Conservation (phyloP, 2,888 invertebrate genomes). For the Anaspis maculata region DNA sequence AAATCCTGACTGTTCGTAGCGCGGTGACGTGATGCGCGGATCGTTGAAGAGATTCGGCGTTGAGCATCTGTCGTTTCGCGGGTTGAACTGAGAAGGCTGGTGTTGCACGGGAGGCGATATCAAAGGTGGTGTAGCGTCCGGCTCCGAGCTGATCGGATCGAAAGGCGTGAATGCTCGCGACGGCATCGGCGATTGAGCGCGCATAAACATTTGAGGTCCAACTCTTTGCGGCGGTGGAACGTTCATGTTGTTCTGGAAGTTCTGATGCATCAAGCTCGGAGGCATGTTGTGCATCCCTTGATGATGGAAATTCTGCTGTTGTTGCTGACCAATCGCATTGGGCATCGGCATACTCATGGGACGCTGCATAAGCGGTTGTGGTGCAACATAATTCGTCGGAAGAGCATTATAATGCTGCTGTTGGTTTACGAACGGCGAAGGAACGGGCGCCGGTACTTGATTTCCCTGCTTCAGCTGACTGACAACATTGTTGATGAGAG, state of each 20-base stretch:
- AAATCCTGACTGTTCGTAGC: no score
- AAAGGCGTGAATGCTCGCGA: no score
- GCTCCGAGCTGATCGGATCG: no score
- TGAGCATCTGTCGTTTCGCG: no score
- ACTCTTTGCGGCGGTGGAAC: not conserved
- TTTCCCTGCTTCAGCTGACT: conserved; percentile 14
- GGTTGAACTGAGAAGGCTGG: no score
- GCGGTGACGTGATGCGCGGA: no score
- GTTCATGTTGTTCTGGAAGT: not conserved
- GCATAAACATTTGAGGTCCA: not conserved
- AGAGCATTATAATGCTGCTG: not conserved
- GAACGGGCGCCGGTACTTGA: not conserved
- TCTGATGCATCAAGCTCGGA: not conserved
- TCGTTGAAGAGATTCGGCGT: no score
- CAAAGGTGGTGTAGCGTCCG: not conserved
- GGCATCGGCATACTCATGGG: no score
- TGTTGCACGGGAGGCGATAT: not conserved
- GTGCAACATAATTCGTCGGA: not conserved
- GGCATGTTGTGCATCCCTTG: no score
- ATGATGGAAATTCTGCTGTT: not conserved
- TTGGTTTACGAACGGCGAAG: not conserved
- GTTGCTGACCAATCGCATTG: not conserved
- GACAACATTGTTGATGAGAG: conserved; percentile 18
- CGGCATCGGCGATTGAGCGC: not conserved
- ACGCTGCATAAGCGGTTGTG: no score